These are phyloP conservation scores for Rhombomys opimus DNA, from an alignment of 2,113 vertebrate species.

Conservation along the genomic window DNA sequence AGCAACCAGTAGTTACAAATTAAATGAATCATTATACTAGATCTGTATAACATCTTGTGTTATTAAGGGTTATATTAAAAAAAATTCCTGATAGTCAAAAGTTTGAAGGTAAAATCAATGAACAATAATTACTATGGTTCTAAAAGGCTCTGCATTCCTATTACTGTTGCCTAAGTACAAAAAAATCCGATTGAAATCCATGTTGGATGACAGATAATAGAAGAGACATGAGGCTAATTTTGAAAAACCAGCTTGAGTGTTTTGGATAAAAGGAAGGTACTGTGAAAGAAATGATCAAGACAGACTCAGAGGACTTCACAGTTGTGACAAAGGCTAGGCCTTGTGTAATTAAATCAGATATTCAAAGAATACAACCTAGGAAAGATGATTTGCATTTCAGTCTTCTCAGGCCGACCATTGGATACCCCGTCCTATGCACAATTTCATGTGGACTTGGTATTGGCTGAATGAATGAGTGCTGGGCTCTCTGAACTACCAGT, in stretches of 20 bases:
- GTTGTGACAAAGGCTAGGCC: background rate
- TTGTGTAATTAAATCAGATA: constrained; percentile 12
- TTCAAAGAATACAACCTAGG: background rate
- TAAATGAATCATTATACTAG: background rate
- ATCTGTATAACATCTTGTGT: background rate
- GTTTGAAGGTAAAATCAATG: background rate
- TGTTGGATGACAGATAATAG: background rate
- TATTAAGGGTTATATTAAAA: background rate
- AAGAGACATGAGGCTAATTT: background rate
- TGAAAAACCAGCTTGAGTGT: background rate
- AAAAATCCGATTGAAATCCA: constrained; percentile 12
- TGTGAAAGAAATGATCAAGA: background rate
- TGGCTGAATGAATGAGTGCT: background rate
- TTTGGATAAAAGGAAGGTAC: background rate
- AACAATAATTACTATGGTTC: constrained; percentile 21
- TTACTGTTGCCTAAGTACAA: background rate
- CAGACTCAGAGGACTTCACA: background rate
- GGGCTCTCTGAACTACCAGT: constrained; percentile 49
- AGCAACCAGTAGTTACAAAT: background rate
- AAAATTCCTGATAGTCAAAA: background rate
- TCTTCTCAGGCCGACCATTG: background rate
- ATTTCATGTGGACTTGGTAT: background rate
- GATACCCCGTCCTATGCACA: background rate
- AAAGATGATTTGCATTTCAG: constrained; percentile 1
- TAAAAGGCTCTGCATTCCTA: constrained; percentile 31